Percentiles rank a stretch among this genome's conserved stretches.
phyloP scores from a whole-genome alignment of 2,797 vertebrate genomes.

The Craterocephalus amniculus region DNA sequence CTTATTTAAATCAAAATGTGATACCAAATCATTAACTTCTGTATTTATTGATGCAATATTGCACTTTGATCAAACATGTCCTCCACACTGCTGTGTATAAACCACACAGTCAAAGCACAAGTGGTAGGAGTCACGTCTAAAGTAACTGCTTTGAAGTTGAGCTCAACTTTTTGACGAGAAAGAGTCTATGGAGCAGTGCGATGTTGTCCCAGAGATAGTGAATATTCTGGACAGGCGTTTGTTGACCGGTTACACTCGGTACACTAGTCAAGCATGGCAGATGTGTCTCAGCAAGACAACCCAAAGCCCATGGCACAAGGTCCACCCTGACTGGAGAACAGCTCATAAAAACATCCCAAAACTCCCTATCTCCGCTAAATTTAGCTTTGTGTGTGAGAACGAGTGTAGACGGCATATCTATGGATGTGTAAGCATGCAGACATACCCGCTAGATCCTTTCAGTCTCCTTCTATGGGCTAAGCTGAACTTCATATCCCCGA shows the following conservation, averaged over 20 bases:
- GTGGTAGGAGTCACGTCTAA: background rate
- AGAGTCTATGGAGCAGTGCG: rapidly evolving
- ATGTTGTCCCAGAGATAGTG: slow-evolving; percentile 8
- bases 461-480: slow-evolving; percentile 10
- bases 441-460: slow-evolving; percentile 3
- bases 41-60: too few relatives aligned
- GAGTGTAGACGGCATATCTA: background rate
- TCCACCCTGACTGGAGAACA: slow-evolving; percentile 18
- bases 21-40: too few relatives aligned
- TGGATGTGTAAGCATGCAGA: background rate
- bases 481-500: slow-evolving; percentile 1
- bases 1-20: too few relatives aligned
- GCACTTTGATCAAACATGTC: too few relatives aligned
- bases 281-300: slow-evolving; percentile 37
- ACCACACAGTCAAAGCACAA: background rate
- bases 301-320: slow-evolving; percentile 33
- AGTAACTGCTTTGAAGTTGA: background rate
- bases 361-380: background rate
- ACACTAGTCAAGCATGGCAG: slow-evolving; percentile 21
- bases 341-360: slow-evolving; percentile 27
- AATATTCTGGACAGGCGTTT: slow-evolving; percentile 24
- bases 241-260: slow-evolving; percentile 30
- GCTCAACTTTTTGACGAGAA: background rate
- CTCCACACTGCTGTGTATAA: background rate
- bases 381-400: background rate